Percentiles rank a stretch among this genome's conserved stretches.
These are phyloP conservation scores for Xyrichtys novacula DNA, from an alignment of 2,797 vertebrate genomes.

Conservation along the genomic window DNA sequence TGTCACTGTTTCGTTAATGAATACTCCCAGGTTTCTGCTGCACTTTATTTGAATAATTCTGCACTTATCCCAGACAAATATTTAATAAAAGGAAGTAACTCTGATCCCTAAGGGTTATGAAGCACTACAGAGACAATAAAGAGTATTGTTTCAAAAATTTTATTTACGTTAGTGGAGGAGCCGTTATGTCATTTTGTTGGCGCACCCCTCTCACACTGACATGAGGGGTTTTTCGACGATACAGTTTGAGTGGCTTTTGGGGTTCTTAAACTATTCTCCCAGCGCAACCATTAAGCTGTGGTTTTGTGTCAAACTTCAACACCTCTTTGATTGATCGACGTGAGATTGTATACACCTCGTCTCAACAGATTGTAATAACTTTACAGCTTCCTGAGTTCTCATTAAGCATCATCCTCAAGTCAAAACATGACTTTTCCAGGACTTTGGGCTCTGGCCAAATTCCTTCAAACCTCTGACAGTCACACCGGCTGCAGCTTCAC, in stretches of 20 bases:
- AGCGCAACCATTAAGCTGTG: not conserved
- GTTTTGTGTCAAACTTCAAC: not conserved
- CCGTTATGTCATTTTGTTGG: not conserved
- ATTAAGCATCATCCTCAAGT: not conserved
- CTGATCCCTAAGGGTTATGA: not conserved
- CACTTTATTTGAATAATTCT: slow-evolving; percentile 1
- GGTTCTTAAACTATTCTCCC: not conserved
- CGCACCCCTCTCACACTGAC: not conserved
- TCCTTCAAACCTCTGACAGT: not conserved
- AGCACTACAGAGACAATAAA: not conserved
- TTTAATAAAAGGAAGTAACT: slow-evolving; percentile 19
- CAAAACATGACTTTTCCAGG: not conserved
- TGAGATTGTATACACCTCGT: not conserved
- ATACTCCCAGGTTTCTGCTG: not conserved
- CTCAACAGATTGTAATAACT: not conserved
- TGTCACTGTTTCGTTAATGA: slow-evolving; percentile 35
- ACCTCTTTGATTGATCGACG: not conserved
- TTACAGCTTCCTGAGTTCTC: not conserved
- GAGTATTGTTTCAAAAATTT: slow-evolving; percentile 1
- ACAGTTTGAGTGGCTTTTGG: not conserved
- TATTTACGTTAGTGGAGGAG: not conserved
- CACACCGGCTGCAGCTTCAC: too few relatives aligned
- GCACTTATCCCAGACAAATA: not conserved
- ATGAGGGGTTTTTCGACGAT: not conserved
- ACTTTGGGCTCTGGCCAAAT: not conserved